Percentiles rank a stretch among this genome's conserved stretches.
These are phyloP conservation scores for Solenodon paradoxus DNA, from an alignment of 2,113 vertebrate genomes.

Conservation along the genomic window DNA sequence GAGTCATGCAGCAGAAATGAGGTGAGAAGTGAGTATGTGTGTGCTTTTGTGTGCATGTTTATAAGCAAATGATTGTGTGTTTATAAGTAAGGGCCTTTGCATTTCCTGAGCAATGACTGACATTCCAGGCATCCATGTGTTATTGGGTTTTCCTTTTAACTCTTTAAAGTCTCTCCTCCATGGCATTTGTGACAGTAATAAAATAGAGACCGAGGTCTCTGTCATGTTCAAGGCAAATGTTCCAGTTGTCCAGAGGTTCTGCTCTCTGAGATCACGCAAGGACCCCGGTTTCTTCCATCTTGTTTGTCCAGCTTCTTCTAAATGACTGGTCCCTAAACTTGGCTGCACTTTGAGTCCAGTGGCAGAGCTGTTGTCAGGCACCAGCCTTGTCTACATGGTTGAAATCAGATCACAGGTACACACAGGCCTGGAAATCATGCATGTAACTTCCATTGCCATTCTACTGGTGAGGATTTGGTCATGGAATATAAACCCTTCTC, in stretches of 20 bases:
- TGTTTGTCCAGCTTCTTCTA: not conserved
- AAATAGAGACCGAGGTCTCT: not conserved
- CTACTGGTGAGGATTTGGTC: not conserved
- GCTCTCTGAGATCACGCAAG: not conserved
- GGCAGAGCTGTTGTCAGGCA: not conserved
- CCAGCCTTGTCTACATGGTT: not conserved
- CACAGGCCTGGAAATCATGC: not conserved
- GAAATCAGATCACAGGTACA: not conserved
- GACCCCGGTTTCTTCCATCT: not conserved
- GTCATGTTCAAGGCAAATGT: not conserved
- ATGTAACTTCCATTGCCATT: not conserved
- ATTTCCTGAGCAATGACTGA: not conserved
- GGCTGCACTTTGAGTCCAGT: not conserved
- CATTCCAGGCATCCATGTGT: not conserved
- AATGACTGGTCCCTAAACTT: not conserved
- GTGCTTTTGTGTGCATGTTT: not conserved
- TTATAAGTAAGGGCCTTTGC: too few species aligned
- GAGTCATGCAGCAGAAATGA: not conserved
- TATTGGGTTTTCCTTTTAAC: not conserved
- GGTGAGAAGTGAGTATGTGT: too few species aligned
- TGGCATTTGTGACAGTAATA: not conserved
- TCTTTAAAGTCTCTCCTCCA: not conserved
- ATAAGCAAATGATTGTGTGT: not conserved
- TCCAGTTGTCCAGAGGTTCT: not conserved
- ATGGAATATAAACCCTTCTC: not conserved